Evolutionary conservation across 2,113 vertebrate species (phyloP), one percentile per base, ranked within the genome.

Genomic region (Forbesichthys papilliferus): DNA sequence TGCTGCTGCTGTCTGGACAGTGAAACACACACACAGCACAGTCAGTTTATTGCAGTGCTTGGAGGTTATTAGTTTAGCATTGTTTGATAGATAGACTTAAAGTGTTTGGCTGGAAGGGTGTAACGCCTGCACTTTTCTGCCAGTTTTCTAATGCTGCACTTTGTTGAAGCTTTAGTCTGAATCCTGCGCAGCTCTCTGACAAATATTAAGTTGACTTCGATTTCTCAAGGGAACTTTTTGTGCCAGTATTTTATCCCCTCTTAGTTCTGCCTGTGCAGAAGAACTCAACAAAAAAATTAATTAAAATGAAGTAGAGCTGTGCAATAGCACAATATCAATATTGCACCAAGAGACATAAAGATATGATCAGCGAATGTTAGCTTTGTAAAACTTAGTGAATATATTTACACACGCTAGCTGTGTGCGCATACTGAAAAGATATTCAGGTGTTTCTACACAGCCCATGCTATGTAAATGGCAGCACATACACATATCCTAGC

Each of bases 101-200:
- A 4, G 54, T 47, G 12, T 11, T 46, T 46, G 9, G 1, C 64
- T 62, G 72, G 9, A 55, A 42, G 36, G 48, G 7, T 48, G 49
- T 11, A 34, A 59, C 36, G 52, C 0, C 4, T 20, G 10, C 11
- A 42, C 63, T 5, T 57, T 64, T 64, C 66, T 70, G 20, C 49
- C 66, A 46, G 16, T 54, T 36, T 4, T 58, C 14, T n/a, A 48
- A 51, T 65, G 36, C 36, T 42, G 36, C 36, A 11, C 69, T 57
- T 82, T 52, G 9, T 5, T 60, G 6, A 53, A 62, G 5, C 55
- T 34, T 65, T 54, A 9, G 2, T 58, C 20, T 58, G 20, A n/a
- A n/a, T 13, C 27, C 7, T 57, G 49, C 60, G 49, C 56, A 61
- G 34, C 62, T 10, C 55, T 54, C 49, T 48, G n/a, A 18, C 3